Evolutionary conservation across 2,888 invertebrate species (phyloP).

Genomic region (Watsonalla binaria): DNA sequence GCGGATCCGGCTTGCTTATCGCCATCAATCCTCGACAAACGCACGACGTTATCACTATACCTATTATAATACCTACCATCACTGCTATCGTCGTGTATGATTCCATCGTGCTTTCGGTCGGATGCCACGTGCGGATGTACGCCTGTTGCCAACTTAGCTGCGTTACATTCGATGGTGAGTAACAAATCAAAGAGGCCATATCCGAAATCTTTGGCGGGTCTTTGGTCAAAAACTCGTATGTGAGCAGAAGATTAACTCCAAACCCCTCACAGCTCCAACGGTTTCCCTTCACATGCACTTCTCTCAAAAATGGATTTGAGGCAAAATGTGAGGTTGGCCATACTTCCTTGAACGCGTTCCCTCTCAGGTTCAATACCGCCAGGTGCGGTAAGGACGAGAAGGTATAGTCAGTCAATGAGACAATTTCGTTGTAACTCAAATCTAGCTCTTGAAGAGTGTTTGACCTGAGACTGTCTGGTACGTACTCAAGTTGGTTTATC

Average conservation of each 20-base stretch:
- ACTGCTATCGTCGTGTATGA: slow-evolving; percentile 79
- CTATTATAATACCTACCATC: slow-evolving; percentile 71
- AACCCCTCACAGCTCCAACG: slow-evolving; percentile 87
- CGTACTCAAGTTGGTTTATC: slow-evolving; percentile 80
- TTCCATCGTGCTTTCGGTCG: slow-evolving; percentile 41
- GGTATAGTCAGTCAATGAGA: slow-evolving; percentile 77
- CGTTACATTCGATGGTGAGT: slow-evolving; percentile 81
- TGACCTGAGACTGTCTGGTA: slow-evolving; percentile 80
- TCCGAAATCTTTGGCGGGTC: slow-evolving; percentile 72
- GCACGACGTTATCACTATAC: slow-evolving; percentile 76
- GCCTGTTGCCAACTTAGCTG: slow-evolving; percentile 84
- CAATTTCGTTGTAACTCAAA: slow-evolving; percentile 79
- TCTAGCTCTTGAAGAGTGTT: slow-evolving; percentile 80
- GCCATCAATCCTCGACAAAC: slow-evolving; percentile 75
- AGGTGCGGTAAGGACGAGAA: slow-evolving; percentile 81
- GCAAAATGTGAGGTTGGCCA: slow-evolving; percentile 80
- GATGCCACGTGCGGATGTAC: slow-evolving; percentile 82
- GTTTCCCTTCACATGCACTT: slow-evolving; percentile 83
- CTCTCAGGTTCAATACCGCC: slow-evolving; percentile 82
- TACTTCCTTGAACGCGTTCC: slow-evolving; percentile 83
- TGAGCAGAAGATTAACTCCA: slow-evolving; percentile 74
- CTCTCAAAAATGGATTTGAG: slow-evolving; percentile 77
- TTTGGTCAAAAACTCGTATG: slow-evolving; percentile 80
- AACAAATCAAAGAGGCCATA: slow-evolving; percentile 78
- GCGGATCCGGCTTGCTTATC: slow-evolving; percentile 50